A percentile compares a stretch with the other conserved stretches of the same genome.
Evolutionary conservation across 2,888 invertebrate genomes (phyloP).

Genomic region (Branchellion lobata): DNA sequence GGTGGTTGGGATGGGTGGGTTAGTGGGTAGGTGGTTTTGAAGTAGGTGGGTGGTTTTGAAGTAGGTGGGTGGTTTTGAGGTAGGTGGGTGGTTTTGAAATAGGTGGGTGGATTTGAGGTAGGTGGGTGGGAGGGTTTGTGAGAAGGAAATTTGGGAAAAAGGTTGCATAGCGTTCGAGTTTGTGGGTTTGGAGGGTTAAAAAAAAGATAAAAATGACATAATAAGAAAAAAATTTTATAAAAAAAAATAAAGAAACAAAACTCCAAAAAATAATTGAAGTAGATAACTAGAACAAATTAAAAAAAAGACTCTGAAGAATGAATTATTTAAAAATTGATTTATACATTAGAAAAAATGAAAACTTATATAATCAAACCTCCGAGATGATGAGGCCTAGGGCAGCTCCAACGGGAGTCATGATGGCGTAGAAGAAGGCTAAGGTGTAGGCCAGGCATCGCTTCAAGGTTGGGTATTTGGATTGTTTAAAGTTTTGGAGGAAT

Average conservation of each 20-base stretch:
- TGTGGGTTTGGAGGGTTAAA: too few relatives aligned
- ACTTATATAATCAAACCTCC: constrained; percentile 53
- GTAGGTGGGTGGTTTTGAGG: neutral
- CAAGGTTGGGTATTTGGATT: constrained; percentile 53
- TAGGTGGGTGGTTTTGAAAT: neutral
- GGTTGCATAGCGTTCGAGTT: too few relatives aligned
- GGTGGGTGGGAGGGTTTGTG: too few relatives aligned
- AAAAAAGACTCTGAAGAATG: neutral
- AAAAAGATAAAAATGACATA: too few relatives aligned
- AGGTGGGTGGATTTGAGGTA: too few relatives aligned
- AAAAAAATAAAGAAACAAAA: too few relatives aligned
- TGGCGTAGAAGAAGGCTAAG: constrained; percentile 64
- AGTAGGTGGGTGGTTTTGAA: neutral
- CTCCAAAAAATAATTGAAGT: too few relatives aligned
- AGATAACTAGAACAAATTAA: too few relatives aligned
- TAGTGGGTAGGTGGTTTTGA: neutral
- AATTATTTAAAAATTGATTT: neutral
- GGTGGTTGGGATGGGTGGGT: neutral
- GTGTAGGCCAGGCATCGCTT: constrained; percentile 57
- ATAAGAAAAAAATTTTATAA: too few relatives aligned
- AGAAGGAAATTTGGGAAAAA: too few relatives aligned
- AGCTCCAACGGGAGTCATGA: constrained; percentile 73
- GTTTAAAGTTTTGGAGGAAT: neutral
- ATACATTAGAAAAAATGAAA: neutral
- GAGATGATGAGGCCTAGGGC: constrained; percentile 68